These are phyloP conservation scores for Standfussiana lucernea DNA, from an alignment of 2,888 invertebrate genomes.

Conservation along the genomic window DNA sequence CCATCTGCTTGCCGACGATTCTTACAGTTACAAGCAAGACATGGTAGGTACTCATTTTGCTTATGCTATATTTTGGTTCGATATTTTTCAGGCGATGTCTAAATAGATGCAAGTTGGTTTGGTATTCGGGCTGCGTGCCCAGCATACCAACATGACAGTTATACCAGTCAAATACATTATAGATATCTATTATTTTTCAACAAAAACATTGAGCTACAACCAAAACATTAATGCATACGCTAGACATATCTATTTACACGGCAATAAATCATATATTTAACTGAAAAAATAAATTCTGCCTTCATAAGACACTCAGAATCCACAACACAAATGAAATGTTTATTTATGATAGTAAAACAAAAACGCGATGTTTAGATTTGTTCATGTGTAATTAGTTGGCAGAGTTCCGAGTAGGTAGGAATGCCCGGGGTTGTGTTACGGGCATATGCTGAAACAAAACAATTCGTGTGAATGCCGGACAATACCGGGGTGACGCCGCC, in stretches of 20 bases:
- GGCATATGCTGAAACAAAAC: conserved; percentile 86
- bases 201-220: conserved; percentile 20
- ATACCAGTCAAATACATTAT: conserved; percentile 23
- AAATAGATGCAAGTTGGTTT: not conserved
- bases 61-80: not conserved
- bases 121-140: not conserved
- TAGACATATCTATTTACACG: conserved; percentile 55
- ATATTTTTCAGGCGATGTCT: conserved; percentile 4
- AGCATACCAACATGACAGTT: conserved; percentile 26
- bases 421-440: conserved; percentile 78
- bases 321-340: conserved; percentile 55
- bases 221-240: conserved; percentile 43
- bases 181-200: conserved; percentile 17
- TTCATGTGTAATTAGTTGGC: conserved; percentile 84
- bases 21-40: not conserved
- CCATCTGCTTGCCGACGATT: not conserved
- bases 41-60: no score
- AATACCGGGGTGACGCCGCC: conserved; percentile 80
- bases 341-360: conserved; percentile 70
- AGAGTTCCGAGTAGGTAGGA: conserved; percentile 87
- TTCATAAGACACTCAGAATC: conserved; percentile 53
- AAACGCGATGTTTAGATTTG: conserved; percentile 71
- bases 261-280: conserved; percentile 44
- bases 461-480: conserved; percentile 87
- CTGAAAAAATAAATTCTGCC: conserved; percentile 47